These are phyloP conservation scores for Donacobius atricapilla DNA, from an alignment of 2,113 vertebrate species.

Conservation along the genomic window DNA sequence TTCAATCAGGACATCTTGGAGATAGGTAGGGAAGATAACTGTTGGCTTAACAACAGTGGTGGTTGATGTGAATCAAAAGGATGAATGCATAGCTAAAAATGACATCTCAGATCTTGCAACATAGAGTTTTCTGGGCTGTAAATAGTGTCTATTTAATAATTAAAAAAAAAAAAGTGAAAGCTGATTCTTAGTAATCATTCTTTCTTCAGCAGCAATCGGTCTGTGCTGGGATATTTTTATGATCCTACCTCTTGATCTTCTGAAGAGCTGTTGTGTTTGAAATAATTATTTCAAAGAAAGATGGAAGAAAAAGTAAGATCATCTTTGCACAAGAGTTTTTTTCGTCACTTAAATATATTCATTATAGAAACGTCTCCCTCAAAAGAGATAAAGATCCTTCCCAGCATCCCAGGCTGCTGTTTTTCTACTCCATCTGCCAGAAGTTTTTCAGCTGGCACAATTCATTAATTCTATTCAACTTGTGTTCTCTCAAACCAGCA, in stretches of 20 bases:
- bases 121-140: background rate
- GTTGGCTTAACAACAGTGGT: background rate
- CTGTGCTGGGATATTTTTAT: constrained; percentile 32
- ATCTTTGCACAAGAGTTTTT: background rate
- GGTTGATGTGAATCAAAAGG: background rate
- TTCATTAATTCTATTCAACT: constrained; percentile 7
- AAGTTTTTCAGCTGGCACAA: constrained; percentile 32
- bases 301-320: background rate
- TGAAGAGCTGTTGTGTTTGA: constrained; percentile 42
- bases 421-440: constrained; percentile 2
- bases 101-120: constrained; percentile 13
- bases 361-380: background rate
- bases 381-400: background rate
- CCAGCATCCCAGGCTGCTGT: background rate
- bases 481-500: constrained; percentile 13
- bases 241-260: constrained; percentile 27
- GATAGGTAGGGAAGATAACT: background rate
- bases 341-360: background rate
- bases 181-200: background rate
- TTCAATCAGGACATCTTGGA: background rate
- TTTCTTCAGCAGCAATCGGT: background rate
- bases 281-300: constrained; percentile 57
- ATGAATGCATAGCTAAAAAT: constrained; percentile 25
- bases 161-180: background rate
- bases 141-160: constrained; percentile 3